Evolutionary conservation across 2,888 invertebrate species (phyloP).

Genomic region (Archips xylosteana): DNA sequence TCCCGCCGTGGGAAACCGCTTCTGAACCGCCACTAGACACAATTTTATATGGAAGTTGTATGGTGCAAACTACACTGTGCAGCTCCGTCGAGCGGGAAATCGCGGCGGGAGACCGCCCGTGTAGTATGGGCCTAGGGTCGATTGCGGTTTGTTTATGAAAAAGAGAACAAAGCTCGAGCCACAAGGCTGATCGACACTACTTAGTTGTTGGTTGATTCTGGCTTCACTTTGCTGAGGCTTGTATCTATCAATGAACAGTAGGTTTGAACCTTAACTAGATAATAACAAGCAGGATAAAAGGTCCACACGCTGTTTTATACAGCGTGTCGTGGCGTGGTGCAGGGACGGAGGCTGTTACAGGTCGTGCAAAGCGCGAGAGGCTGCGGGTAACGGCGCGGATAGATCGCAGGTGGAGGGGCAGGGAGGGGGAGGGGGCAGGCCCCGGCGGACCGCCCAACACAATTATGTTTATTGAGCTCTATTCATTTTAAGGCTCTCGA

Average conservation of each 20-base stretch:
- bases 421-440: slow-evolving; percentile 24
- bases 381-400: slow-evolving; percentile 32
- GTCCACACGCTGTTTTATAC: background rate
- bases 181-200: background rate
- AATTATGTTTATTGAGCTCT: slow-evolving; percentile 34
- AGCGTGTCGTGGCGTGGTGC: background rate
- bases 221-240: too few relatives aligned
- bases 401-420: slow-evolving; percentile 33
- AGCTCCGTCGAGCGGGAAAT: too few relatives aligned
- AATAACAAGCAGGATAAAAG: too few relatives aligned
- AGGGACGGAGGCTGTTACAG: background rate
- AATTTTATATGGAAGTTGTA: too few relatives aligned
- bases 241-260: too few relatives aligned
- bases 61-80: too few relatives aligned
- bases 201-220: too few relatives aligned
- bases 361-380: slow-evolving; percentile 42
- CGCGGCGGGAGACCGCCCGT: too few relatives aligned
- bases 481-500: slow-evolving; percentile 8
- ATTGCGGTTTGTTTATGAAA: background rate
- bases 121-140: too few relatives aligned
- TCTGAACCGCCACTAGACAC: too few relatives aligned
- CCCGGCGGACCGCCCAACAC: background rate
- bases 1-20: too few relatives aligned
- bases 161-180: background rate
- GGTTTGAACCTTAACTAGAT: too few relatives aligned